phyloP scores from a whole-genome alignment of 1,140 invertebrate genomes.

The Drosophila malerkotliana region DNA sequence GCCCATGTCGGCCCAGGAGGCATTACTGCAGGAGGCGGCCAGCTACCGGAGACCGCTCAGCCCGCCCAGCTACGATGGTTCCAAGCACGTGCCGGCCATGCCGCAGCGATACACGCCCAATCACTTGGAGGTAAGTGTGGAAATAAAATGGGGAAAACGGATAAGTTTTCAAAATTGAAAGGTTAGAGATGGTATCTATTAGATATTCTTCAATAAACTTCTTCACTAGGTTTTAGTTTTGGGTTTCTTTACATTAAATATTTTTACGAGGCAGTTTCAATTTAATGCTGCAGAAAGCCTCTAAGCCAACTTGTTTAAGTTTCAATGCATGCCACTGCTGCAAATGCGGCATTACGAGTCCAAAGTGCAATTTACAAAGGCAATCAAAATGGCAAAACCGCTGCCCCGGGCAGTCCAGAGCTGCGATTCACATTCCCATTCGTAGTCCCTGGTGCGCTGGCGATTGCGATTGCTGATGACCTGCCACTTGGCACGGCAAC shows the following conservation, averaged over 20 bases:
- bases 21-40: conserved; percentile 74
- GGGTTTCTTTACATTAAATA: neutral
- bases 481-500: conserved; percentile 48
- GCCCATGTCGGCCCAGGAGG: conserved; percentile 64
- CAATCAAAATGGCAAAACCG: conserved; percentile 39
- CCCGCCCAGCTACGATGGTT: conserved; percentile 83
- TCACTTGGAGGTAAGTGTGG: conserved; percentile 78
- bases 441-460: conserved; percentile 7
- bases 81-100: conserved; percentile 78
- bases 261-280: neutral
- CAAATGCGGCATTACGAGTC: neutral
- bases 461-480: conserved; percentile 45
- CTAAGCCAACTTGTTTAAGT: neutral
- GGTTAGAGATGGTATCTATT: neutral
- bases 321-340: conserved; percentile 2
- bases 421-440: conserved; percentile 24
- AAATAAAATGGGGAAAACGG: neutral
- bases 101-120: conserved; percentile 82
- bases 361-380: conserved; percentile 23
- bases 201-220: neutral
- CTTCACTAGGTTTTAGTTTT: neutral
- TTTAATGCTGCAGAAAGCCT: neutral
- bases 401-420: conserved; percentile 8
- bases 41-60: conserved; percentile 83
- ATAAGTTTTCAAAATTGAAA: neutral